Conservation (phyloP, 2,888 invertebrate species). For the Acleris cristana region DNA sequence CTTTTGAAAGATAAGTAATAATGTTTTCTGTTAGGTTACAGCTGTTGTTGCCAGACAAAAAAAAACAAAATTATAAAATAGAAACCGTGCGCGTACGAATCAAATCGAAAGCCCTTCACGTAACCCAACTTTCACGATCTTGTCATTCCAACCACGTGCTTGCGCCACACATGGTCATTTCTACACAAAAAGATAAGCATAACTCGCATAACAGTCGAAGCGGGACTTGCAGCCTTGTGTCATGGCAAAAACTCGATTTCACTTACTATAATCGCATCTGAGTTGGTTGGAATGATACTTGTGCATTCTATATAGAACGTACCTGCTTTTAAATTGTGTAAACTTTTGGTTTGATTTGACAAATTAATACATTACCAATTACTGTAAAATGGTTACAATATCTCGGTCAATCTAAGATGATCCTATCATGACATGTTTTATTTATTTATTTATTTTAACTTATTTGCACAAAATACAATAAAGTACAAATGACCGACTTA, state of each 20-base stretch:
- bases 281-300: constrained; percentile 14
- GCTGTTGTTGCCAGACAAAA: no score
- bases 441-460: no score
- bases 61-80: constrained; percentile 11
- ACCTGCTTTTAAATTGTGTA: no score
- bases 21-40: no score
- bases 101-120: constrained; percentile 62
- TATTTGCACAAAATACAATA: no score
- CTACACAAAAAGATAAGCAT: constrained; percentile 33
- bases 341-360: no score
- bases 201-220: constrained; percentile 18
- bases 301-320: background rate
- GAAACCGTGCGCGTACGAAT: constrained; percentile 43
- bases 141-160: constrained; percentile 67
- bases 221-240: constrained; percentile 24
- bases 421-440: no score
- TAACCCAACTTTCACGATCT: constrained; percentile 70
- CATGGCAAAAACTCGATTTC: constrained; percentile 24
- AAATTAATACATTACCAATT: no score
- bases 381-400: no score
- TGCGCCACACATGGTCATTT: constrained; percentile 55
- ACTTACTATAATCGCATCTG: constrained; percentile 2
- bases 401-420: no score
- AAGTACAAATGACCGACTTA: no score
- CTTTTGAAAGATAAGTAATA: no score